Percentiles rank a stretch among this genome's conserved stretches.
Evolutionary conservation across 2,888 invertebrate genomes (phyloP).

Genomic region (Pristionchus fissidentatus): DNA sequence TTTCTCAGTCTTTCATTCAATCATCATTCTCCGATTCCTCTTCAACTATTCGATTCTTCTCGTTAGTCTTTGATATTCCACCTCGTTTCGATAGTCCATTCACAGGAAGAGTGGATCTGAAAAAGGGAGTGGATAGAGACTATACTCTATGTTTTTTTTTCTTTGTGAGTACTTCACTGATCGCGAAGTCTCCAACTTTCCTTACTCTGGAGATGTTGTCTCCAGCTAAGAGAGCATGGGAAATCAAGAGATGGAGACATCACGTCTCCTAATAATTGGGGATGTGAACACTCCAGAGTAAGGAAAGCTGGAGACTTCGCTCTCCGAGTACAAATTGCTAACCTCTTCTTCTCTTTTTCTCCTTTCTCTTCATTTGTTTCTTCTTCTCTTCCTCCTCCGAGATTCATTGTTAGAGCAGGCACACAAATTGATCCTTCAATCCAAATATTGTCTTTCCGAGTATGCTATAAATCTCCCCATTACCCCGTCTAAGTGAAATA

Average conservation of each 20-base stretch:
- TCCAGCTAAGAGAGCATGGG: no score
- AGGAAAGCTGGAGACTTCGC: no score
- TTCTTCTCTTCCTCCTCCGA: conserved; percentile 4
- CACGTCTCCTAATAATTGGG: no score
- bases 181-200: no score
- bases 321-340: background rate
- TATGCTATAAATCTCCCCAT: background rate
- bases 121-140: background rate
- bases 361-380: background rate
- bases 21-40: conserved; percentile 32
- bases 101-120: background rate
- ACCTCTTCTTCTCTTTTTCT: background rate
- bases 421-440: conserved; percentile 18
- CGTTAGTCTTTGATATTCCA: background rate
- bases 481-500: background rate
- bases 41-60: conserved; percentile 16
- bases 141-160: background rate
- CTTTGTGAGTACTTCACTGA: background rate
- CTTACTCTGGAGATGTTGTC: no score
- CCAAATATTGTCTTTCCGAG: background rate
- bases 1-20: background rate
- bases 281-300: no score
- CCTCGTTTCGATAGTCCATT: background rate
- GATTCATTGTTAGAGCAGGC: conserved; percentile 21
- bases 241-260: no score